These are phyloP conservation scores for Todiramphus chloris DNA, from an alignment of 2,113 vertebrate species.

Conservation along the genomic window DNA sequence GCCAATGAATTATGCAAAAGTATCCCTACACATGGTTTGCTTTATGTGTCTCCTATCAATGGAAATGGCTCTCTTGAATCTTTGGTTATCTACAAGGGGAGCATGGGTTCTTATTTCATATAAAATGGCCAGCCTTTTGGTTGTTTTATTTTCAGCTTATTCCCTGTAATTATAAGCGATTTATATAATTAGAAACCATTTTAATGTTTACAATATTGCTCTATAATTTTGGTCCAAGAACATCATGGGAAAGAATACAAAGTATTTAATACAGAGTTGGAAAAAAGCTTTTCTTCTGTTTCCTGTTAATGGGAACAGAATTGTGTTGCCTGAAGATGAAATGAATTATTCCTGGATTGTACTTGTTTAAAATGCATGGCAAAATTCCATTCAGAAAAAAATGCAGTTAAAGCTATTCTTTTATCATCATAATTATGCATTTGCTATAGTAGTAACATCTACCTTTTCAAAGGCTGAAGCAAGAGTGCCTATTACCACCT, in stretches of 20 bases:
- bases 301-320: background rate
- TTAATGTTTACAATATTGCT: background rate
- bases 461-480: background rate
- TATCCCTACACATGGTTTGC: background rate
- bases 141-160: background rate
- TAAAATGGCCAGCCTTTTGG: background rate
- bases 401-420: background rate
- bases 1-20: background rate
- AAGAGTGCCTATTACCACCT: background rate
- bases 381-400: background rate
- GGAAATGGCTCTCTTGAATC: background rate
- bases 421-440: background rate
- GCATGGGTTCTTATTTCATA: background rate
- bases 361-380: background rate
- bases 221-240: background rate
- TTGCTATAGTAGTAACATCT: background rate
- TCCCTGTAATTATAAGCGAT: background rate
- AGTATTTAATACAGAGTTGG: background rate
- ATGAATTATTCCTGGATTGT: background rate
- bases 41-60: background rate
- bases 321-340: background rate
- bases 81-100: background rate
- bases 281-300: background rate
- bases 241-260: background rate
- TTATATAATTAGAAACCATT: background rate